Base-by-base conservation (phyloP, 2,888 invertebrate genomes). In the Quadriops clusia region DNA sequence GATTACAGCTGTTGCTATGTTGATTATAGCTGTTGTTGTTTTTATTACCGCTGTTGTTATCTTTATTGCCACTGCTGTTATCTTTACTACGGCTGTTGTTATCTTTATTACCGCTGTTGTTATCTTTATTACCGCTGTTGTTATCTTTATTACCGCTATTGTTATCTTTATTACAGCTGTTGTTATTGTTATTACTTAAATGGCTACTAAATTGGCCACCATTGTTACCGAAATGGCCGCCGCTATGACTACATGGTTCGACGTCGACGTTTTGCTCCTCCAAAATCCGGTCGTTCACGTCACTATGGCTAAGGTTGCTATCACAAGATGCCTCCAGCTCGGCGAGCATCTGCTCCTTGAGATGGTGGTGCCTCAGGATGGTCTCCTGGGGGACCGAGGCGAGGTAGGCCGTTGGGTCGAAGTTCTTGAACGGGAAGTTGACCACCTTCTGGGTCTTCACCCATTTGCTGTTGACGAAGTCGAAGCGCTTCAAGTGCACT, bases 401-500 rank as follows among this genome's bases (percentile, higher is more conserved):
- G 33, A 91, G 64, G 65, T 83, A 93, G 4, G 77, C 75, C 1
- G 86, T 81, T 0, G 89, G 89, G 53, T 90, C 86, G 56, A 91
- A 89, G 50, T 85, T 72, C 41, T 77, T 70, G 53, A 82, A 77
- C 1, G 90, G 89, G 55, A 90, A 90, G 53, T 86, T 81, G 1
- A 91, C 90, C 13, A 85, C 84, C 56, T 90, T 91, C 54, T 89
- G 89, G 0, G 90, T 91, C 56, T 93, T 93, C 13, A 91, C 84
- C 91, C 91, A 93, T 51, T 87, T 80, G 53, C 76, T 82, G 61
- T 86, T 84, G 30, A 87, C 77, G 56, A 74, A 86, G 57, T 91
- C 90, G 64, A 93, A 93, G 2, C 93, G 74, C 58, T 93, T 93
- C 41, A 93, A 63, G 56, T 93, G 91, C 30, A 93, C 74, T 51